Percentiles rank a stretch among this genome's conserved stretches.
Conservation (phyloP, 2,888 invertebrate species). For the Eupsilia transversa region DNA sequence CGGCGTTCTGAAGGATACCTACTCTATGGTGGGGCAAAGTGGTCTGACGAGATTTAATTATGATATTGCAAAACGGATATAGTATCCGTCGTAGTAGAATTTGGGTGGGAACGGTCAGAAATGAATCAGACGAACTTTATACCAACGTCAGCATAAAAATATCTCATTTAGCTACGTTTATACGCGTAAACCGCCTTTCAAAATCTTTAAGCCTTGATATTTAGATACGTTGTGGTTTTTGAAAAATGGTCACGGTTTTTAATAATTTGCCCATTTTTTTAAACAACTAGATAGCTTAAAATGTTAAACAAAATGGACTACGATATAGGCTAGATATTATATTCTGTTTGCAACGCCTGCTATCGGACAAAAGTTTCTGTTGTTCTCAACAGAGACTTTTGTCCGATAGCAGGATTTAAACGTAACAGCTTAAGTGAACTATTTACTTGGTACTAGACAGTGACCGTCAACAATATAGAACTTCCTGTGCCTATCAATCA, state of each 20-base stretch:
- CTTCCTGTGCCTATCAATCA: slow-evolving; percentile 13
- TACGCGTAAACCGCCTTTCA: slow-evolving; percentile 16
- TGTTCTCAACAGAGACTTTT: too few species aligned
- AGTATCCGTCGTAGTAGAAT: slow-evolving; percentile 38
- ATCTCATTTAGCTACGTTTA: slow-evolving; percentile 18
- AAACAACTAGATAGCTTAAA: background rate
- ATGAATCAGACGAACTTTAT: slow-evolving; percentile 39
- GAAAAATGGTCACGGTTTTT: slow-evolving; percentile 22
- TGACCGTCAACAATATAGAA: background rate
- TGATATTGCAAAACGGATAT: slow-evolving; percentile 57
- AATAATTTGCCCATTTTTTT: slow-evolving; percentile 2
- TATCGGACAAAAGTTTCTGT: background rate
- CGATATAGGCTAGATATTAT: background rate
- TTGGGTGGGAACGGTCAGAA: slow-evolving; percentile 26
- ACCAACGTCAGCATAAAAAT: slow-evolving; percentile 11
- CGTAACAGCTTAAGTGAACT: background rate
- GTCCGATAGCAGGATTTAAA: too few species aligned
- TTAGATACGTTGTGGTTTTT: slow-evolving; percentile 11
- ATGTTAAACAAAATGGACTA: background rate
- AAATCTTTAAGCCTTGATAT: slow-evolving; percentile 47
- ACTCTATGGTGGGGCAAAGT: slow-evolving; percentile 50
- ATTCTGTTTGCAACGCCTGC: background rate
- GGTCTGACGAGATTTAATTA: slow-evolving; percentile 46
- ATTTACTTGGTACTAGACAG: background rate
- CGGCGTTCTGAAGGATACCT: slow-evolving; percentile 65